These are phyloP conservation scores for Drosophila truncata DNA, from an alignment of 1,140 invertebrate genomes.

Conservation along the genomic window DNA sequence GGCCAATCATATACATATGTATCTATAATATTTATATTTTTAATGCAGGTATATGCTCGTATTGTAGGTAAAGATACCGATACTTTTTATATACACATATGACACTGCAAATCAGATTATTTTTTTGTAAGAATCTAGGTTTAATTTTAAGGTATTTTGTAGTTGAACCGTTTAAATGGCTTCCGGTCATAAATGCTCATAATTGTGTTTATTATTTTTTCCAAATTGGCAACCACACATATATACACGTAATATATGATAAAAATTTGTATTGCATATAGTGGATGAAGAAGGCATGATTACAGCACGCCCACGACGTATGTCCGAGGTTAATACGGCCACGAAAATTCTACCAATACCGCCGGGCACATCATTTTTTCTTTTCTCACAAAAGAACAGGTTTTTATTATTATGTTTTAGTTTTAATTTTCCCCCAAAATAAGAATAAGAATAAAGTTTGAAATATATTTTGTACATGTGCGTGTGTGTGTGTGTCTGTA, in stretches of 20 bases:
- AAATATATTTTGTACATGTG: conserved; percentile 28
- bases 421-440: conserved; percentile 52
- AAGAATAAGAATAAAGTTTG: conserved; percentile 6
- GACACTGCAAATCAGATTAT: not conserved
- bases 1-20: not conserved
- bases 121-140: conserved; percentile 31
- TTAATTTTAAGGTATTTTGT: conserved; percentile 39
- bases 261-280: conserved; percentile 83
- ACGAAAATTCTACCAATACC: conserved; percentile 97
- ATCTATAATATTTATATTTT: conserved; percentile 4
- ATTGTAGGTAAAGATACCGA: conserved; percentile 2
- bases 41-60: conserved; percentile 3
- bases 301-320: conserved; percentile 93
- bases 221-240: conserved; percentile 78
- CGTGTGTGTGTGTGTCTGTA: conserved; percentile 28
- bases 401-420: conserved; percentile 86
- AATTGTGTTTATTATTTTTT: conserved; percentile 69
- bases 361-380: conserved; percentile 96
- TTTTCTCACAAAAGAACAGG: conserved; percentile 98
- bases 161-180: conserved; percentile 17
- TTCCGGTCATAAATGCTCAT: conserved; percentile 42
- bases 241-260: conserved; percentile 58
- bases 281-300: conserved; percentile 88
- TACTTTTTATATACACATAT: conserved; percentile 4
- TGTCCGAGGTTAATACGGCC: conserved; percentile 94